Evolutionary conservation across 2,113 vertebrate genomes (phyloP).

Genomic region (Sander lucioperca): DNA sequence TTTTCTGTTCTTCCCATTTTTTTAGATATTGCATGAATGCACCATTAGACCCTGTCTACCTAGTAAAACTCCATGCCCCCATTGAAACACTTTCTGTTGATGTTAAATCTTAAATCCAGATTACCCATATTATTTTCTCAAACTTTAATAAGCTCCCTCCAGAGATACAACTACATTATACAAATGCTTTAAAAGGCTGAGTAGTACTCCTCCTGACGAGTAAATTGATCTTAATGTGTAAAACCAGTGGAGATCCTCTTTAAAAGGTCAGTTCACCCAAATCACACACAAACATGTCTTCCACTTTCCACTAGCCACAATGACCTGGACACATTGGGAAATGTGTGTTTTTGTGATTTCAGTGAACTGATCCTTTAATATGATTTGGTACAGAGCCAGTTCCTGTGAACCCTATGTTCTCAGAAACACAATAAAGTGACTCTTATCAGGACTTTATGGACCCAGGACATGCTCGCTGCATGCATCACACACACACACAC

Average conservation of each 20-base stretch:
- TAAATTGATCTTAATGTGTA: background rate
- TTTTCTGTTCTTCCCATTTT: background rate
- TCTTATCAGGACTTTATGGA: constrained; percentile 64
- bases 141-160: background rate
- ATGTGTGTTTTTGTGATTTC: constrained; percentile 12
- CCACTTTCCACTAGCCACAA: background rate
- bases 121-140: background rate
- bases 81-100: background rate
- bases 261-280: background rate
- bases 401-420: constrained; percentile 35
- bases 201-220: background rate
- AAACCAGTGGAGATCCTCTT: background rate
- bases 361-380: background rate
- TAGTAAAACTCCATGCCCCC: background rate
- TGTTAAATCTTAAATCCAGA: background rate
- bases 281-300: background rate
- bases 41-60: background rate
- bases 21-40: background rate
- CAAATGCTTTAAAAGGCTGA: background rate
- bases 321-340: no score
- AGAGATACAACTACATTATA: background rate
- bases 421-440: constrained; percentile 56
- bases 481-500: background rate
- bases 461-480: constrained; percentile 6
- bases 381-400: background rate